Conservation (phyloP, 2,888 invertebrate species). For the Heliconius sara region DNA sequence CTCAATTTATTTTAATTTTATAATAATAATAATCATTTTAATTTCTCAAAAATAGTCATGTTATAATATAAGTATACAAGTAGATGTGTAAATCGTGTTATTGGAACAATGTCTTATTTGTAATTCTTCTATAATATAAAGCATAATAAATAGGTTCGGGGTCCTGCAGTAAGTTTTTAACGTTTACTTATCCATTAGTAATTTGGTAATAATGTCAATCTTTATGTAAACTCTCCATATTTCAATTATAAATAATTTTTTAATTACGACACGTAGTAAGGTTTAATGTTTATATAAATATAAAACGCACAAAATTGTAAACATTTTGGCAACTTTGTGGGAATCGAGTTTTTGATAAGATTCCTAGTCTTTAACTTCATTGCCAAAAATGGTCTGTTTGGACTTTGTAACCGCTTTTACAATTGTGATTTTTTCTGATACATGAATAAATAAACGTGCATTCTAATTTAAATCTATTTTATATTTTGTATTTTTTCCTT, state of each 20-base stretch:
- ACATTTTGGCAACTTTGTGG: constrained; percentile 49
- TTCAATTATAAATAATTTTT: constrained; percentile 38
- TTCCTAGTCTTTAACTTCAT: constrained; percentile 52
- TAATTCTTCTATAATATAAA: constrained; percentile 59
- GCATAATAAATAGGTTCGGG: constrained; percentile 55
- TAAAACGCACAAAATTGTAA: constrained; percentile 60
- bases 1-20: constrained; percentile 50
- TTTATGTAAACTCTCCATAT: constrained; percentile 34
- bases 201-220: constrained; percentile 8
- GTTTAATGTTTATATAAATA: constrained; percentile 38
- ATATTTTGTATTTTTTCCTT: not conserved
- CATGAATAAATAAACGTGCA: constrained; percentile 75
- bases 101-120: constrained; percentile 69
- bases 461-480: constrained; percentile 50
- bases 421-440: constrained; percentile 71
- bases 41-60: constrained; percentile 76
- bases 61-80: constrained; percentile 72
- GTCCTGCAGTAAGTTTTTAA: constrained; percentile 49
- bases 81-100: constrained; percentile 66
- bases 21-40: constrained; percentile 55
- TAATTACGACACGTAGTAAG: constrained; percentile 38
- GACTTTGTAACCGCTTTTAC: constrained; percentile 69
- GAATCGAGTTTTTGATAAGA: constrained; percentile 47
- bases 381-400: constrained; percentile 57
- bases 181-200: constrained; percentile 18